These are phyloP conservation scores for Ischnura elegans DNA, from an alignment of 2,888 invertebrate genomes.

Conservation along the genomic window DNA sequence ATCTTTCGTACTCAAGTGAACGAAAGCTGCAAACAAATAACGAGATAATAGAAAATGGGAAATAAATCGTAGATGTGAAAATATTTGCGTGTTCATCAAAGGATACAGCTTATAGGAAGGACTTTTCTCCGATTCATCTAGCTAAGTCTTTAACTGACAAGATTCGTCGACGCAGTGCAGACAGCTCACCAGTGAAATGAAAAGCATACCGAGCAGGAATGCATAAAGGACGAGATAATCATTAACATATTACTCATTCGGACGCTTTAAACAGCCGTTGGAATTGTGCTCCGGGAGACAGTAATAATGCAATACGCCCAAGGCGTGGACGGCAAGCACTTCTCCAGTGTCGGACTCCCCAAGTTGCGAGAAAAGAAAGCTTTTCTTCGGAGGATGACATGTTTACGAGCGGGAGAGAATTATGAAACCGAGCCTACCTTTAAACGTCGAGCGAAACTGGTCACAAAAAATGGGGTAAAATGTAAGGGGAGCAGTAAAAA, in stretches of 20 bases:
- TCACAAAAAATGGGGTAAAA: neutral
- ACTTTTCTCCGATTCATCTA: too few species aligned
- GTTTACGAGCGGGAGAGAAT: neutral
- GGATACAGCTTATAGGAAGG: too few species aligned
- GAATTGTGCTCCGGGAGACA: neutral
- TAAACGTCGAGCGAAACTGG: neutral
- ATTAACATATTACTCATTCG: conserved; percentile 2
- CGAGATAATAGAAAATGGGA: too few species aligned
- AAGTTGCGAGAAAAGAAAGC: neutral
- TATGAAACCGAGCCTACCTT: neutral
- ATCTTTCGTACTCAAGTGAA: too few species aligned
- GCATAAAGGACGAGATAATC: neutral
- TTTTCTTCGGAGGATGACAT: neutral
- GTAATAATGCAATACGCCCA: neutral
- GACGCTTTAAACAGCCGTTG: neutral
- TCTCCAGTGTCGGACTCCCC: neutral
- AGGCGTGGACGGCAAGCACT: neutral
- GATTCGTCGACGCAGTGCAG: too few species aligned
- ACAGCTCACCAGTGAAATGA: neutral
- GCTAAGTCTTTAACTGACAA: too few species aligned
- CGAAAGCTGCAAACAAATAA: too few species aligned
- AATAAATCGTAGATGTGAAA: too few species aligned
- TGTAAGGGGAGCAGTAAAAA: neutral
- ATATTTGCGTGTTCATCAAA: too few species aligned
- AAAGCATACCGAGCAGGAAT: neutral